Conservation (phyloP, 2,113 vertebrate genomes). For the Poeciliopsis turrubarensis region DNA sequence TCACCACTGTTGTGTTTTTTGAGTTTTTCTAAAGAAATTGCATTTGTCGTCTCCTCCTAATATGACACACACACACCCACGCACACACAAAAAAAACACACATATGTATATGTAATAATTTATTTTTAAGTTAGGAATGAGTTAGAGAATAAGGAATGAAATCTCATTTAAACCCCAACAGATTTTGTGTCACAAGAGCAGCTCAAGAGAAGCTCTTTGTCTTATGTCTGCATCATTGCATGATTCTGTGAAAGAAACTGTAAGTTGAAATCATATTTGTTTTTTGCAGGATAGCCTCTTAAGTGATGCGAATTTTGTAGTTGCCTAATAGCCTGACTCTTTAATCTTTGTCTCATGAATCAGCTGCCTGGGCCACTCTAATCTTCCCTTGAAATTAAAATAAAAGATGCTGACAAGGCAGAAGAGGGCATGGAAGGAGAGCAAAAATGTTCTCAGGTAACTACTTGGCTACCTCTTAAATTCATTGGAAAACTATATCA, state of each 20-base stretch:
- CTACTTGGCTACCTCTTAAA: neutral
- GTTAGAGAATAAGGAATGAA: neutral
- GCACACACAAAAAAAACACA: too few species aligned
- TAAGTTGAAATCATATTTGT: neutral
- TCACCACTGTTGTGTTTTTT: neutral
- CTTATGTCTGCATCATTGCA: neutral
- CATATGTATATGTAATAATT: too few species aligned
- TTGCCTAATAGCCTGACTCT: neutral
- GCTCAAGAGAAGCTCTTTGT: too few species aligned
- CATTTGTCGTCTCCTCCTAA: neutral
- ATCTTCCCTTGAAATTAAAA: neutral
- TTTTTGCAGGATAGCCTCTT: neutral
- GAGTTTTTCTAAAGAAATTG: neutral
- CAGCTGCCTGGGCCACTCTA: neutral
- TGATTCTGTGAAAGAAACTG: neutral
- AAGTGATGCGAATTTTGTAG: neutral
- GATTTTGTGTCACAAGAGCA: too few species aligned
- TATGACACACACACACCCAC: too few species aligned
- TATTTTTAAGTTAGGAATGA: neutral
- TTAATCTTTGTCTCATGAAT: neutral
- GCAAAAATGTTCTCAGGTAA: neutral
- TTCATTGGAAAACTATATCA: neutral
- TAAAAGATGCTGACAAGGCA: conserved; percentile 1
- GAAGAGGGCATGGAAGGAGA: neutral
- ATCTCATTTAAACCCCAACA: neutral